Conservation (phyloP, 2,888 invertebrate species). For the Plagiodera versicolora region DNA sequence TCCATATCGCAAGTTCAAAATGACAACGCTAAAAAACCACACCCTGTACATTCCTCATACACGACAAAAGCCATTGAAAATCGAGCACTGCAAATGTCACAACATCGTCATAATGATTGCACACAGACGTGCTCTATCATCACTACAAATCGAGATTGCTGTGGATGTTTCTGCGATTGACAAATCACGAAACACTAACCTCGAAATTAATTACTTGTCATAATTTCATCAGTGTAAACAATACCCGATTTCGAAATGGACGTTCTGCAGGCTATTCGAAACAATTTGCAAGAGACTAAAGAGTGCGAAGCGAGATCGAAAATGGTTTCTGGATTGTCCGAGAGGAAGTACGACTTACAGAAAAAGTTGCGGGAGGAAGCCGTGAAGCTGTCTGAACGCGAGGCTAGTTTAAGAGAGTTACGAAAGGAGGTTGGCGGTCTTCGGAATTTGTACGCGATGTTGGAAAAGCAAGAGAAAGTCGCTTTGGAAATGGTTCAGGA, state of each 20-base stretch:
- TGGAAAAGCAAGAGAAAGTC: constrained; percentile 15
- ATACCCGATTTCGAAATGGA: constrained; percentile 17
- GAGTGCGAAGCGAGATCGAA: constrained; percentile 2
- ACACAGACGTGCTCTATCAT: neutral
- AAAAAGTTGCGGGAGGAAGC: constrained; percentile 16
- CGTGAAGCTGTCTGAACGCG: constrained; percentile 8
- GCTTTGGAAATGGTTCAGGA: constrained; percentile 3
- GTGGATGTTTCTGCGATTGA: too few relatives aligned
- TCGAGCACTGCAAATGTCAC: too few relatives aligned
- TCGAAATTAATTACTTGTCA: neutral
- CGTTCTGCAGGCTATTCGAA: constrained; percentile 17
- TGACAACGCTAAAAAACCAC: too few relatives aligned
- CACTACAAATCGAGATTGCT: neutral
- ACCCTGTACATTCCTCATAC: too few relatives aligned
- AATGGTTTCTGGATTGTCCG: constrained; percentile 14
- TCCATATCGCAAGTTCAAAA: too few relatives aligned
- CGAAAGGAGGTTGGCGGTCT: constrained; percentile 14
- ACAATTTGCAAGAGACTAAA: constrained; percentile 11
- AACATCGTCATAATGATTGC: too few relatives aligned
- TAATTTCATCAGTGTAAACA: neutral
- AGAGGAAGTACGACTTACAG: constrained; percentile 21
- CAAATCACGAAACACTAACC: neutral
- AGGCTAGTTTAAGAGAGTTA: constrained; percentile 11
- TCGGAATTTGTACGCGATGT: neutral
- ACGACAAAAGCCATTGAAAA: too few relatives aligned